Evolutionary conservation across 2,888 invertebrate species (phyloP), one percentile per base, ranked within the genome.

Genomic region (Diabrotica balteata): DNA sequence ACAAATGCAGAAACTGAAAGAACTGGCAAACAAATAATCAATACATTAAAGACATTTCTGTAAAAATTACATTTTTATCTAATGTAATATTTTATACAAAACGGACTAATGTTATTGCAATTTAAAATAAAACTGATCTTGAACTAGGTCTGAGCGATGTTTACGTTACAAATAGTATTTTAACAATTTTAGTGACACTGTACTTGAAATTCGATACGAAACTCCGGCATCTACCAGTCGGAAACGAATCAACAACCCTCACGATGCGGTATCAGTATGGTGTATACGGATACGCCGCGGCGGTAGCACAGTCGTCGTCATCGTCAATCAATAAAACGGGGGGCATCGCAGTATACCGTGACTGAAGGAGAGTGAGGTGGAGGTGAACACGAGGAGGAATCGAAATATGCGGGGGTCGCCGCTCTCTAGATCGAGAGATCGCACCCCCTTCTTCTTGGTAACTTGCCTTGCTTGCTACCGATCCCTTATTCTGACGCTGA

Each of bases 291-390:
- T 59, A 66, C 58, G 58, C 59, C 65, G 44, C 49, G 59, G 43
- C 55, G 47, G 8, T 47, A 46, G 46, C 46, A 46, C 9, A 7
- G 47, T 47, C 47, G 55, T 54, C 42, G 46, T n/a, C 32, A 47
- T 53, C 55, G 64, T 70, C 59, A 70, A 70, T 70, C 70, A 65
- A 70, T 70, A 67, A 70, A 67, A 64, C 64, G 67, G 70, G 61
- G 67, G 67, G 70, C 70, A 67, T 65, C 67, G 70, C 51, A 60
- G 59, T 55, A 42, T 52, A 59, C 9, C 59, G 59, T 59, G 50
- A 50, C 59, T 43, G 49, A 22, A 32, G 10, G 8, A 55, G 11
- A 55, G 44, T 11, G 55, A 8, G 55, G 55, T n/a, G 59, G 49
- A 59, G 50, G 17, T 43, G 50, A 50, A 51, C 32, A 50, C 11